Evolutionary conservation across 2,113 vertebrate genomes (phyloP).

Genomic region (Marmota flaviventris): DNA sequence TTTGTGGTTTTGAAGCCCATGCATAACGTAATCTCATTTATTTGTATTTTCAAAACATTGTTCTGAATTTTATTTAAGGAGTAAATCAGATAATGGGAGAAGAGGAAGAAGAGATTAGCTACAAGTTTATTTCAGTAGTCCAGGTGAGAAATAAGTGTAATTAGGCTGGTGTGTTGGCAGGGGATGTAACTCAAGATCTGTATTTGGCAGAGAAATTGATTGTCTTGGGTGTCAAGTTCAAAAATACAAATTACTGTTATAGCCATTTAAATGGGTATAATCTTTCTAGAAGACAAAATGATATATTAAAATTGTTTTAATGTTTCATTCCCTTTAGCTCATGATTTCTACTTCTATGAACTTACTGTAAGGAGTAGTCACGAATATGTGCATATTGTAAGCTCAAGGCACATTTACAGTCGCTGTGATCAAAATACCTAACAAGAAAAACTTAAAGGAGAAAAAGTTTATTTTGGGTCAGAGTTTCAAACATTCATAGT

Average conservation of each 20-base stretch:
- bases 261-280: background rate
- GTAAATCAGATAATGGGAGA: background rate
- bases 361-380: background rate
- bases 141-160: accelerated
- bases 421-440: too few relatives aligned
- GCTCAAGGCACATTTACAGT: background rate
- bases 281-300: background rate
- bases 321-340: background rate
- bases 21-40: background rate
- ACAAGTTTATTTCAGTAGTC: background rate
- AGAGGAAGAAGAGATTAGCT: background rate
- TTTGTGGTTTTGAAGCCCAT: background rate
- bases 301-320: background rate
- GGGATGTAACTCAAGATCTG: background rate
- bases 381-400: background rate
- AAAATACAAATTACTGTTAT: background rate
- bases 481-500: too few relatives aligned
- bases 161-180: background rate
- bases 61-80: background rate
- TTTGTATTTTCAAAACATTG: background rate
- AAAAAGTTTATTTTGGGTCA: too few relatives aligned
- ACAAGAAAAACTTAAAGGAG: too few relatives aligned
- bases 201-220: background rate
- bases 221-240: background rate
- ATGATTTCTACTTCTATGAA: background rate